Evolutionary conservation across 2,888 invertebrate species (phyloP).

Genomic region (Julus scandinavius): DNA sequence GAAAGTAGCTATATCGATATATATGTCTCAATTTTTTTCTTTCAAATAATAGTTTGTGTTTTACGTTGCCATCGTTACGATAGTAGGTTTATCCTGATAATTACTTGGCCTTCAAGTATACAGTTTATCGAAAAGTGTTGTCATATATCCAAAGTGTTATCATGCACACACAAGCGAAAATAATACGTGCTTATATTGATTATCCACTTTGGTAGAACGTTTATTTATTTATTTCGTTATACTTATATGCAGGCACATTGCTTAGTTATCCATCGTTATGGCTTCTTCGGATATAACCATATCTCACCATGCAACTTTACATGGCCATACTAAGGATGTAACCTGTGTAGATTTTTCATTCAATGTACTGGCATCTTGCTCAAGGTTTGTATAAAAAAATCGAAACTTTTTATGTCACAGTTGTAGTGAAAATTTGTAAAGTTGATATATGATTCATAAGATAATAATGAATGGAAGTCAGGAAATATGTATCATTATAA

Average conservation of each 20-base stretch:
- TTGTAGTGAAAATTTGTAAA: too few species aligned
- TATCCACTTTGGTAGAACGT: background rate
- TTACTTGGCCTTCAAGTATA: background rate
- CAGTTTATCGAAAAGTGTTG: background rate
- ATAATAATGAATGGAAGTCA: too few species aligned
- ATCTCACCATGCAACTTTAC: slow-evolving; percentile 53
- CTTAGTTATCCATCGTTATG: background rate
- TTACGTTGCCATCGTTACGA: slow-evolving; percentile 12
- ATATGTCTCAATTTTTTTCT: background rate
- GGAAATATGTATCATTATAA: too few species aligned
- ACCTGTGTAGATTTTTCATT: slow-evolving; percentile 56
- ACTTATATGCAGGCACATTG: background rate
- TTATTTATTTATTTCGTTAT: background rate
- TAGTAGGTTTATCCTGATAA: background rate
- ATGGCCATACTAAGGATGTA: slow-evolving; percentile 57
- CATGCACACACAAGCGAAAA: too few species aligned
- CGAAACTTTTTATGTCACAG: too few species aligned
- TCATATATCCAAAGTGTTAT: background rate
- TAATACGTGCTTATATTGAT: background rate
- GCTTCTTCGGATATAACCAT: slow-evolving; percentile 39
- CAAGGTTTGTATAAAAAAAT: slow-evolving; percentile 53
- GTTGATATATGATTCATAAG: too few species aligned
- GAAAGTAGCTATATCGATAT: background rate
- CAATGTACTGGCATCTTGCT: slow-evolving; percentile 57
- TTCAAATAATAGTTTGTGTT: background rate